A percentile compares a stretch with the other conserved stretches of the same genome.
These are phyloP conservation scores for Xiphorhynchus erythropygius DNA, from an alignment of 2,797 vertebrate species.

Conservation along the genomic window DNA sequence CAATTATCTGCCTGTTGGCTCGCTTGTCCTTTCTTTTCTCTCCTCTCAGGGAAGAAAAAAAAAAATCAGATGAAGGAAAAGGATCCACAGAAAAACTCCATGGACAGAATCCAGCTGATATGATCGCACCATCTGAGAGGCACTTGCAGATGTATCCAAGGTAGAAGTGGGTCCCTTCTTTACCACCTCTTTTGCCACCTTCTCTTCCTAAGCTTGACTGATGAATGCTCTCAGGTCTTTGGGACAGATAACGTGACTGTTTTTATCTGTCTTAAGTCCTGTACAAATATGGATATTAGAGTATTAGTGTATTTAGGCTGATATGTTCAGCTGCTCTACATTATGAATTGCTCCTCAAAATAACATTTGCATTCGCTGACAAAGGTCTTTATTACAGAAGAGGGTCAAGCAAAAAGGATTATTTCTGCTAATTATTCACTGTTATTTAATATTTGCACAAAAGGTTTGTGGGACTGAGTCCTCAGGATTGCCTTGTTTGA, in stretches of 20 bases:
- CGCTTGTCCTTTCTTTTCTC: neutral
- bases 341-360: slow-evolving; percentile 58
- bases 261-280: slow-evolving; percentile 32
- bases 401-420: slow-evolving; percentile 57
- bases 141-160: neutral
- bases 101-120: neutral
- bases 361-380: neutral
- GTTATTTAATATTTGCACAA: slow-evolving; percentile 64
- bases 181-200: neutral
- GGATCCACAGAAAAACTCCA: neutral
- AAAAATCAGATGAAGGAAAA: neutral
- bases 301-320: slow-evolving; percentile 21
- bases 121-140: neutral
- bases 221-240: neutral
- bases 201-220: neutral
- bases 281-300: slow-evolving; percentile 38
- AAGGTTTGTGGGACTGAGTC: slow-evolving; percentile 27
- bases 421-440: slow-evolving; percentile 54
- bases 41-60: neutral
- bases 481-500: slow-evolving; percentile 49
- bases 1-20: slow-evolving; percentile 37
- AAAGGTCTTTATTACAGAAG: slow-evolving; percentile 46
- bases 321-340: slow-evolving; percentile 23
- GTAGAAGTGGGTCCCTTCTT: neutral
- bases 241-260: neutral